phyloP scores from a whole-genome alignment of 2,797 vertebrate genomes.

The Pseudochirops cupreus region DNA sequence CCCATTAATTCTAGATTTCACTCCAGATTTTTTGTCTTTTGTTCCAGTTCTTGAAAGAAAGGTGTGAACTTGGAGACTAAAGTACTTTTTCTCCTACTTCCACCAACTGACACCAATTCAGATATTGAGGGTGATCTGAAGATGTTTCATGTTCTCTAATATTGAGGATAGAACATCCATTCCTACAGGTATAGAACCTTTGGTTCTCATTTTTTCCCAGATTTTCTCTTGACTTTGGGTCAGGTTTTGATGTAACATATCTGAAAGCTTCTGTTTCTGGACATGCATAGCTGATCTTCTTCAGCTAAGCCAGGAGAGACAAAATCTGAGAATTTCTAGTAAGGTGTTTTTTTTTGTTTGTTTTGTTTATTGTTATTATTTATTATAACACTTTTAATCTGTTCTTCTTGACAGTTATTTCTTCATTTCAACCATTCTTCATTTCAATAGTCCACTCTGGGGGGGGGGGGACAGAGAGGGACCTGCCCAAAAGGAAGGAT shows the following conservation, averaged over 20 bases:
- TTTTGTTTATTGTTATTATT: constrained; percentile 68
- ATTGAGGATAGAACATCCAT: background rate
- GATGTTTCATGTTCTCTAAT: constrained; percentile 91
- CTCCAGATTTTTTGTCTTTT: constrained; percentile 98
- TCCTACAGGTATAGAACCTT: background rate
- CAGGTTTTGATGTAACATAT: constrained; percentile 95
- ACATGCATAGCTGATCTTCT: constrained; percentile 91
- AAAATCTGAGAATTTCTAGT: constrained; percentile 91
- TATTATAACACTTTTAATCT: constrained; percentile 95
- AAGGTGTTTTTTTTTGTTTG: constrained; percentile 85
- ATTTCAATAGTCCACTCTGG: constrained; percentile 86
- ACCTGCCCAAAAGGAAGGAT: background rate
- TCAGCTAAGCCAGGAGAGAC: constrained; percentile 93
- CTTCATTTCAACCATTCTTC: constrained; percentile 84
- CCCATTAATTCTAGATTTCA: constrained; percentile 95
- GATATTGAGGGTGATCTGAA: constrained; percentile 94
- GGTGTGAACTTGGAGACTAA: constrained; percentile 95
- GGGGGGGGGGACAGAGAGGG: constrained; percentile 22
- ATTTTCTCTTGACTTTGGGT: constrained; percentile 92
- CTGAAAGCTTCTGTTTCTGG: constrained; percentile 89
- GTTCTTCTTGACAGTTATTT: constrained; percentile 90
- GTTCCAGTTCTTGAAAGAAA: constrained; percentile 96
- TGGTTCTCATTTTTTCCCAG: background rate
- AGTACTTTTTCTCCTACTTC: constrained; percentile 91
- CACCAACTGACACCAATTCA: constrained; percentile 93